Conservation (phyloP, 2,113 vertebrate species). For the Brachypodius melanocephalos region DNA sequence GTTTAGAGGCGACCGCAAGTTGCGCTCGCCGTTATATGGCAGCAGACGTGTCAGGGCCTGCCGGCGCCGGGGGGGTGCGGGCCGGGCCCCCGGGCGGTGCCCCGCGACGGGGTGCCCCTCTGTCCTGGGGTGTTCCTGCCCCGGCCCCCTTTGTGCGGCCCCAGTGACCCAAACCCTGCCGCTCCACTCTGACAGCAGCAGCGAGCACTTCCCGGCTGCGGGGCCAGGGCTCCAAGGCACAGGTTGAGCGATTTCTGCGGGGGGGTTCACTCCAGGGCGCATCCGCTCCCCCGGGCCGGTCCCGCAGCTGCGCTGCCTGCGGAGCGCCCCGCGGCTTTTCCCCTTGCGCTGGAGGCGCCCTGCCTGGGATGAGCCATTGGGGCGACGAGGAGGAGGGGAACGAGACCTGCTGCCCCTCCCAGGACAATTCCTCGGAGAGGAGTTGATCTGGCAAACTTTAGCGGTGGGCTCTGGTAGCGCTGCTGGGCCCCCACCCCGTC, state of each 20-base stretch:
- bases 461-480: background rate
- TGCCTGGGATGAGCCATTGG: background rate
- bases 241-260: background rate
- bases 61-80: background rate
- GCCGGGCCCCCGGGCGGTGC: background rate
- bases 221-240: background rate
- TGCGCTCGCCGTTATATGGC: background rate
- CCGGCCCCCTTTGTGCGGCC: background rate
- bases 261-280: background rate
- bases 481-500: conserved; percentile 47
- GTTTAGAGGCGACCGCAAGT: background rate
- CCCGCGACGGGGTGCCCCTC: background rate
- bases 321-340: background rate
- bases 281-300: background rate
- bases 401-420: background rate
- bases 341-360: background rate
- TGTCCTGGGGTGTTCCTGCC: background rate
- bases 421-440: background rate
- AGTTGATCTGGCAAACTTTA: conserved; percentile 35
- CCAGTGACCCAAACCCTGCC: background rate
- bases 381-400: background rate
- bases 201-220: background rate
- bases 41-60: background rate
- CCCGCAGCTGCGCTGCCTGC: background rate
- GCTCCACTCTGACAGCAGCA: background rate